phyloP scores from a whole-genome alignment of 64 coral and sea anemone species.

The Trachythela sp. region DNA sequence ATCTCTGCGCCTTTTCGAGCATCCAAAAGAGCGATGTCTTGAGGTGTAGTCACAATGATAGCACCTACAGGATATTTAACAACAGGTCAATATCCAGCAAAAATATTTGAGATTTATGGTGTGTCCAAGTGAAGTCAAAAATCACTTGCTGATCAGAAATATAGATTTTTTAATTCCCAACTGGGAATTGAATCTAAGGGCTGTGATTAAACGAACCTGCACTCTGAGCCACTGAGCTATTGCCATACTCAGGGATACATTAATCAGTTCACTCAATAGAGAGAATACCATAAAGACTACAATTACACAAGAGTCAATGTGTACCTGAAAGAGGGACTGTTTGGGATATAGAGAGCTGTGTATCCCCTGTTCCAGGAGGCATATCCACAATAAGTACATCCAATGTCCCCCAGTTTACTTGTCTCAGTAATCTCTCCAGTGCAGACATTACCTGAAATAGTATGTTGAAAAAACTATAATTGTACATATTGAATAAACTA shows the following conservation, averaged over 20 bases:
- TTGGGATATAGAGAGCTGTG: constrained; percentile 88
- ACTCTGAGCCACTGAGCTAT: no score
- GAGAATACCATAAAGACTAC: no score
- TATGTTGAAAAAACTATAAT: background rate
- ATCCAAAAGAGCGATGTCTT: constrained; percentile 95
- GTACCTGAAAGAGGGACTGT: constrained; percentile 87
- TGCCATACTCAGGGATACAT: background rate
- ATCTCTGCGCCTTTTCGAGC: constrained; percentile 89
- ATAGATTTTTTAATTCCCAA: no score
- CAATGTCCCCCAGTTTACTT: constrained; percentile 84
- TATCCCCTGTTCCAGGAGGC: constrained; percentile 97
- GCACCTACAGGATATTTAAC: constrained; percentile 52
- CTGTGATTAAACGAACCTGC: background rate
- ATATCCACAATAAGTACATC: constrained; percentile 93
- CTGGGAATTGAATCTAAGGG: no score
- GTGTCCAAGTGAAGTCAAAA: no score
- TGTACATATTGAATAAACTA: no score
- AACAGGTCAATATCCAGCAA: background rate
- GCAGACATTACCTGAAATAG: constrained; percentile 85
- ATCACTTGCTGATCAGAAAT: no score
- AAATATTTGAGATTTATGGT: no score
- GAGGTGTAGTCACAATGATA: constrained; percentile 92
- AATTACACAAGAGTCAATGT: background rate
- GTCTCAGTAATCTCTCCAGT: constrained; percentile 76
- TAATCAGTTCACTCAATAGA: no score